Conservation (phyloP, 2,113 vertebrate genomes). For the Bungarus multicinctus region DNA sequence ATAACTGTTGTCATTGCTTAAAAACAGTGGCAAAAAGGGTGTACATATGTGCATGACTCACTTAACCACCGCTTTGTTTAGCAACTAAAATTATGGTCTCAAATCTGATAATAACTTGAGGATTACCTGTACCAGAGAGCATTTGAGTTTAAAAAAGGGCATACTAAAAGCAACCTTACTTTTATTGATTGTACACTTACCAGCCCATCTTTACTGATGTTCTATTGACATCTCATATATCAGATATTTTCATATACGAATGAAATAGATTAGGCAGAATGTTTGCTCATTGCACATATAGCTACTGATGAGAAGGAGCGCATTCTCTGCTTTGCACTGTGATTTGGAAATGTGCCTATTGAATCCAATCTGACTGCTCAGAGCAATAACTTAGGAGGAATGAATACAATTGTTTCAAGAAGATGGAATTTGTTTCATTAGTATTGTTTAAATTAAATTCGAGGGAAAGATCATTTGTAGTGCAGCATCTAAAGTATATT, state of each 20-base stretch:
- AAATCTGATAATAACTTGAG: background rate
- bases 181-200: background rate
- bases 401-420: background rate
- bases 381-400: background rate
- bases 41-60: background rate
- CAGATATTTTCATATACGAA: constrained; percentile 24
- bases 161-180: background rate
- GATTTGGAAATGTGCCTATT: constrained; percentile 12
- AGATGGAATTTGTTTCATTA: constrained; percentile 22
- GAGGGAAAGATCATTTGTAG: constrained; percentile 3
- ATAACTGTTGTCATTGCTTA: background rate
- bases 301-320: background rate
- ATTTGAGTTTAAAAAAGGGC: background rate
- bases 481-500: background rate
- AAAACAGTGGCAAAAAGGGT: background rate
- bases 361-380: background rate
- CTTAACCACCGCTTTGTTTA: background rate
- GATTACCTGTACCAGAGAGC: background rate
- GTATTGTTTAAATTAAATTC: constrained; percentile 11
- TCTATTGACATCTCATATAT: constrained; percentile 5
- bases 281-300: background rate
- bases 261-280: constrained; percentile 7
- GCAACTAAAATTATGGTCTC: background rate
- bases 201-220: background rate
- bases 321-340: background rate